Percentiles rank a stretch among this genome's conserved stretches.
Evolutionary conservation across 30 jellyfish, hydroid and myxozoan genomes (phyloP).

Genomic region (Nemopilema nomurai): DNA sequence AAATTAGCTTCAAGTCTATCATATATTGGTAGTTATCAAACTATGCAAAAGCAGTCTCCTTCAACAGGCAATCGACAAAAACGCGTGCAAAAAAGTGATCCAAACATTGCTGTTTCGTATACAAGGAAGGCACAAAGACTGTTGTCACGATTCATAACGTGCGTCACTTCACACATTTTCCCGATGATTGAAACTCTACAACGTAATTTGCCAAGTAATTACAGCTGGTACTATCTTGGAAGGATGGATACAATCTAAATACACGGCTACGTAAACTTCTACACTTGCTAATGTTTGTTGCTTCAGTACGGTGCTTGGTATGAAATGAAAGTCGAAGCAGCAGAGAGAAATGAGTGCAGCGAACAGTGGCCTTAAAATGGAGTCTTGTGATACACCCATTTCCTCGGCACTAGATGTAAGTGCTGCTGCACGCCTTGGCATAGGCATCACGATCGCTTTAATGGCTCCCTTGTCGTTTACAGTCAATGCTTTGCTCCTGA

Average conservation of each 20-base stretch:
- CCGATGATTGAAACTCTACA: too few relatives aligned
- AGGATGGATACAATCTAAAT: too few relatives aligned
- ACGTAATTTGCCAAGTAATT: too few relatives aligned
- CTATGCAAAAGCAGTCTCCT: too few relatives aligned
- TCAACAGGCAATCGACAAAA: not conserved
- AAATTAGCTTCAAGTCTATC: too few relatives aligned
- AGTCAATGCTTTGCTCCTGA: constrained; percentile 4
- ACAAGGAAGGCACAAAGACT: not conserved
- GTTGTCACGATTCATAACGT: too few relatives aligned
- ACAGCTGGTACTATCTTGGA: not conserved
- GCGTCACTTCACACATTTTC: too few relatives aligned
- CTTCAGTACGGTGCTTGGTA: too few relatives aligned
- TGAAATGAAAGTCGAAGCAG: not conserved
- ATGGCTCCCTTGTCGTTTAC: not conserved
- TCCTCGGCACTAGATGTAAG: not conserved
- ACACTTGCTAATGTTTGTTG: too few relatives aligned
- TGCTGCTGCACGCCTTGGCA: not conserved
- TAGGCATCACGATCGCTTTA: not conserved
- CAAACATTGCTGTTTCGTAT: not conserved
- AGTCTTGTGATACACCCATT: not conserved
- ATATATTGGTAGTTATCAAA: too few relatives aligned
- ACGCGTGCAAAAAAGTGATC: not conserved
- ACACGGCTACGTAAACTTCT: too few relatives aligned
- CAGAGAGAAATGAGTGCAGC: not conserved
- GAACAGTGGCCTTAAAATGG: not conserved